phyloP scores from a whole-genome alignment of 2,888 invertebrate genomes.

The Agrotis segetum region DNA sequence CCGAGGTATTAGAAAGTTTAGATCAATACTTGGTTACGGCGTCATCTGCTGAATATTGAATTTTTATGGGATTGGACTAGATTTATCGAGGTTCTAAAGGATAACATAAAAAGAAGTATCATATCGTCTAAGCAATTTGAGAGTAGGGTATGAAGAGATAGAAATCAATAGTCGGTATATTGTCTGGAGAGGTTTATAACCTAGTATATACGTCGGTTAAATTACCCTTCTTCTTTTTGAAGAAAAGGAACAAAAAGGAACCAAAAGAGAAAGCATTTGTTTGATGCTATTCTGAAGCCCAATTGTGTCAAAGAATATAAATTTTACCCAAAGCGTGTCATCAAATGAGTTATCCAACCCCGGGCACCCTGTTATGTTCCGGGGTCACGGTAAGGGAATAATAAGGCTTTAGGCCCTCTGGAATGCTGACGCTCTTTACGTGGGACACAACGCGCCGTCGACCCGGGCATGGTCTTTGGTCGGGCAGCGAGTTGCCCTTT shows the following conservation, averaged over 20 bases:
- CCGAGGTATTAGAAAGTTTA: slow-evolving; percentile 18
- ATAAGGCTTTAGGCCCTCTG: no score
- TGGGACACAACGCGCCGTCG: no score
- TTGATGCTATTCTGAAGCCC: neutral
- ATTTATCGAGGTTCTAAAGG: slow-evolving; percentile 46
- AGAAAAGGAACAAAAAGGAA: slow-evolving; percentile 13
- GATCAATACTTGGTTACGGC: slow-evolving; percentile 51
- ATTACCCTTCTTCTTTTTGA: neutral
- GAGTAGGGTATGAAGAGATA: slow-evolving; percentile 20
- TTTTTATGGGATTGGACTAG: slow-evolving; percentile 48
- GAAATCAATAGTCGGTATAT: slow-evolving; percentile 25
- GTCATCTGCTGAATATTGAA: slow-evolving; percentile 51
- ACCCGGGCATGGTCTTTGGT: no score
- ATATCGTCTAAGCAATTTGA: slow-evolving; percentile 48
- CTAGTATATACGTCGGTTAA: neutral
- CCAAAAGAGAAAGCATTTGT: neutral
- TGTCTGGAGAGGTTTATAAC: slow-evolving; percentile 15
- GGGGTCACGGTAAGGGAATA: no score
- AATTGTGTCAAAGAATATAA: no score
- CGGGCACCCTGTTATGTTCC: no score
- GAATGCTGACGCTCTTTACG: no score
- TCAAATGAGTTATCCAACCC: no score
- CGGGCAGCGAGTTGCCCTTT: no score
- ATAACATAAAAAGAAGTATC: slow-evolving; percentile 51
- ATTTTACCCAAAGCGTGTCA: no score